phyloP scores from a whole-genome alignment of 1,140 invertebrate genomes.

The Venturia canescens region DNA sequence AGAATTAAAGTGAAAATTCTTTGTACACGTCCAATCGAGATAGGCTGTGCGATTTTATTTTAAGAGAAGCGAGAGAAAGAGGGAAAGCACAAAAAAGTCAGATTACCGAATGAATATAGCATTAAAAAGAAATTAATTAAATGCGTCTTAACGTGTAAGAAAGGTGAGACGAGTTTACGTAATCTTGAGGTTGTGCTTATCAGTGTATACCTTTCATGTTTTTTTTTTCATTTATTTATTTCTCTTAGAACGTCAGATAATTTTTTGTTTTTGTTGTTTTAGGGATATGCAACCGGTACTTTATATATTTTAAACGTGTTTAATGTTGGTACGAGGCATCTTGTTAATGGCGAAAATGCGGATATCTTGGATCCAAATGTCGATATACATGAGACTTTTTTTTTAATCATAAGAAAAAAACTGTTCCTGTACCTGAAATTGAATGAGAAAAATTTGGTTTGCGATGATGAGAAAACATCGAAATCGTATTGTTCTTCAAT shows the following conservation, averaged over 20 bases:
- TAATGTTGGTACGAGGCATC: slow-evolving; percentile 65
- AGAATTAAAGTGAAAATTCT: slow-evolving; percentile 32
- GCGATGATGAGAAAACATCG: too few relatives aligned
- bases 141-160: slow-evolving; percentile 72
- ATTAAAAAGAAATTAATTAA: slow-evolving; percentile 66
- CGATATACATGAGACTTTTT: slow-evolving; percentile 26
- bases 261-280: slow-evolving; percentile 18
- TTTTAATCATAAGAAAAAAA: too few relatives aligned
- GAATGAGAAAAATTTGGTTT: too few relatives aligned
- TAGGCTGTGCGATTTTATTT: slow-evolving; percentile 74
- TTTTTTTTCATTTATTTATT: slow-evolving; percentile 24
- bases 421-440: too few relatives aligned
- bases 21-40: slow-evolving; percentile 61
- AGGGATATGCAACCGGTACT: background rate
- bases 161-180: slow-evolving; percentile 77
- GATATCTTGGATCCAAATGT: slow-evolving; percentile 63
- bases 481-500: too few relatives aligned
- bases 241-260: slow-evolving; percentile 29
- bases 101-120: slow-evolving; percentile 60
- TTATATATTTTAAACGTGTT: slow-evolving; percentile 57
- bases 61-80: slow-evolving; percentile 54
- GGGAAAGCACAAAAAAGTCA: slow-evolving; percentile 19
- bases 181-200: slow-evolving; percentile 70
- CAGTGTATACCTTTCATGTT: slow-evolving; percentile 10
- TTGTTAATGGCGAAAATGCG: slow-evolving; percentile 70